These are phyloP conservation scores for Pavo muticus DNA, from an alignment of 2,113 vertebrate genomes.

Conservation along the genomic window DNA sequence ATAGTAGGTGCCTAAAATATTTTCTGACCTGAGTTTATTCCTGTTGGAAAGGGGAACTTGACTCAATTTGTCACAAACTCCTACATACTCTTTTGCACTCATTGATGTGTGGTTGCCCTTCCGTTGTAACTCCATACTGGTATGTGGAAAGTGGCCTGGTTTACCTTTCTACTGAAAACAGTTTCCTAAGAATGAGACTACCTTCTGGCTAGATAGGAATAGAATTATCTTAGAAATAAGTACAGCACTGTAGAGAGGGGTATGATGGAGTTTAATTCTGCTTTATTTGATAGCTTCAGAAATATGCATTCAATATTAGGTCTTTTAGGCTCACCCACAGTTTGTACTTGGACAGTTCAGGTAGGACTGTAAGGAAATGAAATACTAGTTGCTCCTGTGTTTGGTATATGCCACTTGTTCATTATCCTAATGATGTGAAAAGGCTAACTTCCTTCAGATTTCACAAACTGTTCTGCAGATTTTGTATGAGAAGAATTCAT, in stretches of 20 bases:
- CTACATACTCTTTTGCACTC: not conserved
- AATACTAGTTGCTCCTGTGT: not conserved
- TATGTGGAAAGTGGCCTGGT: not conserved
- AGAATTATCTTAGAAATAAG: not conserved
- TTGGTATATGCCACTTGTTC: not conserved
- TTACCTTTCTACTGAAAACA: not conserved
- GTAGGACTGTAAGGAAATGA: not conserved
- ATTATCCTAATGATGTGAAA: not conserved
- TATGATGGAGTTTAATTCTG: not conserved
- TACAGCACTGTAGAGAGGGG: not conserved
- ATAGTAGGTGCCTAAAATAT: not conserved
- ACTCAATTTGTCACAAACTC: not conserved
- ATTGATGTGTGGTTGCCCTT: not conserved
- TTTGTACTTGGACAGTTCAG: rapidly evolving
- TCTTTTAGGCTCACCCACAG: not conserved
- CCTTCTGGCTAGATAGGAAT: not conserved
- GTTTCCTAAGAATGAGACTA: not conserved
- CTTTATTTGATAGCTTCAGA: not conserved
- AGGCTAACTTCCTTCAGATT: not conserved
- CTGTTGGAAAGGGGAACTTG: not conserved
- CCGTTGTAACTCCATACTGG: not conserved
- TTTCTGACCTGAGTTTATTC: not conserved
- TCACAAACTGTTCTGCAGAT: not conserved
- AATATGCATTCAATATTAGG: rapidly evolving
- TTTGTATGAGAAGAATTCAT: not conserved